phyloP scores from a whole-genome alignment of 2,797 vertebrate genomes.

The Odontamblyopus rebecca region DNA sequence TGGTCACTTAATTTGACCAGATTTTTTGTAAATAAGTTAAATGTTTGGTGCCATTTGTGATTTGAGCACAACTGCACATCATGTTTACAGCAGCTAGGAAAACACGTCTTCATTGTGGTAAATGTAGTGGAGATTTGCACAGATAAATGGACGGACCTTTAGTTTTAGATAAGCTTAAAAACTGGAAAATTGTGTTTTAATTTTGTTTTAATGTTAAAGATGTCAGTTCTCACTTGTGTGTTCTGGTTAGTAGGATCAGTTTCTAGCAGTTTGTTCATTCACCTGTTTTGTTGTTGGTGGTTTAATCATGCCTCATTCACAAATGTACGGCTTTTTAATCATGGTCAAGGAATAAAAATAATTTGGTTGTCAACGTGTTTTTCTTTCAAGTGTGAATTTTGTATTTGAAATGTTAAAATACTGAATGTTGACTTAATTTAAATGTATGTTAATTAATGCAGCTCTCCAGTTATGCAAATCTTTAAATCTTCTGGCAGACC shows the following conservation, averaged over 20 bases:
- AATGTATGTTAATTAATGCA: no score
- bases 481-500: no score
- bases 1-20: not conserved
- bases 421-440: no score
- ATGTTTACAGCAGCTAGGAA: slow-evolving; percentile 50
- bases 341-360: slow-evolving; percentile 55
- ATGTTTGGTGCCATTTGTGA: not conserved
- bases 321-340: slow-evolving; percentile 18
- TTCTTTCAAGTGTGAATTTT: not conserved
- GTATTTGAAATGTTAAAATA: not conserved
- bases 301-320: not conserved
- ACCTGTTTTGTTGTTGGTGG: not conserved
- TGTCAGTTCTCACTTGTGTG: not conserved
- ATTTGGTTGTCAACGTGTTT: slow-evolving; percentile 14
- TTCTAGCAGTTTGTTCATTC: not conserved
- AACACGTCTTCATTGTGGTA: slow-evolving; percentile 20
- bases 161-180: slow-evolving; percentile 36
- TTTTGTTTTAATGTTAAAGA: not conserved
- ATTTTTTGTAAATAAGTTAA: not conserved
- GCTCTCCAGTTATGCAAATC: no score
- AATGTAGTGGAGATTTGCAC: slow-evolving; percentile 57
- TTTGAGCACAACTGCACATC: slow-evolving; percentile 25
- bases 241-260: not conserved
- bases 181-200: slow-evolving; percentile 45
- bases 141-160: slow-evolving; percentile 39